A percentile compares a stretch with the other conserved stretches of the same genome.
These are phyloP conservation scores for Reticulitermes speratus DNA, from an alignment of 1,140 invertebrate species.

Conservation along the genomic window DNA sequence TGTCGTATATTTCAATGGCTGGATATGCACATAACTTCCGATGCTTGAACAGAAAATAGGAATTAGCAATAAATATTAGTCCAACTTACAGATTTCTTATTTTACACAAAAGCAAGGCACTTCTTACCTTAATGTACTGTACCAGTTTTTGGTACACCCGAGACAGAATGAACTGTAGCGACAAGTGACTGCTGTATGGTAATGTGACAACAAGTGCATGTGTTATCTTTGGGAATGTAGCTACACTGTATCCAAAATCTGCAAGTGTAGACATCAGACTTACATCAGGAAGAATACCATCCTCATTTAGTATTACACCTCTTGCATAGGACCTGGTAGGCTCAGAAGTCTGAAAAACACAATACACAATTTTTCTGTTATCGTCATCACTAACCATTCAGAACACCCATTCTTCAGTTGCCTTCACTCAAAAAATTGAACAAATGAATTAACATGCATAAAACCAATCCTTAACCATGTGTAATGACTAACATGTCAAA, in stretches of 20 bases:
- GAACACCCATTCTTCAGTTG: too few relatives aligned
- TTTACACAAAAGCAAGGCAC: neutral
- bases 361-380: too few relatives aligned
- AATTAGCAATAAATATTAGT: neutral
- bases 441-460: too few relatives aligned
- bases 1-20: neutral
- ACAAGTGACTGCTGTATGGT: neutral
- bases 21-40: neutral
- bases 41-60: neutral
- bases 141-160: neutral
- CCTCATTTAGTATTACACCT: neutral
- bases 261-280: neutral
- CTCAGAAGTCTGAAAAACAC: too few relatives aligned
- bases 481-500: too few relatives aligned
- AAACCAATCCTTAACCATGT: too few relatives aligned
- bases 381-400: too few relatives aligned
- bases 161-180: neutral
- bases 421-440: too few relatives aligned
- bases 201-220: neutral
- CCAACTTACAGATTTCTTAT: neutral
- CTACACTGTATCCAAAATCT: neutral
- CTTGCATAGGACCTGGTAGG: neutral
- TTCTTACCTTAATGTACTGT: neutral
- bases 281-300: neutral
- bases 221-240: neutral